Base-by-base conservation (phyloP, 2,888 invertebrate species). In the Euphydryas editha region DNA sequence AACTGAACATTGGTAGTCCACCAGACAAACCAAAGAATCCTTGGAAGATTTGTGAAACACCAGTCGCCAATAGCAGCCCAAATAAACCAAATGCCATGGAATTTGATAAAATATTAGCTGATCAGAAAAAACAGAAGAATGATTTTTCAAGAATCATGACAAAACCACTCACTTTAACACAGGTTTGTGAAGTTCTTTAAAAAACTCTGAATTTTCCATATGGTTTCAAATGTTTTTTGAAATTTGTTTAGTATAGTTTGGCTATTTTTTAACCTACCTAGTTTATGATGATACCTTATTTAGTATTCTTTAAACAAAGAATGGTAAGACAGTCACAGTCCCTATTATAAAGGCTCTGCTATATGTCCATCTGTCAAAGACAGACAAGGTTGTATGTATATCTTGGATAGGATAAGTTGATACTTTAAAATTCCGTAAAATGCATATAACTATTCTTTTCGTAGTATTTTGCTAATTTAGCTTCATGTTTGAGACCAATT, bases 121-220 rank as follows among this genome's bases (percentile, higher is more conserved):
- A 95, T 75, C 97, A 97, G 83, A 94, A 93, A 75, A 94, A 95
- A 62, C 95, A 96, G 78, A 95, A 94, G 70, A 95, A 95, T 72
- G 95, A 96, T 77, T 94, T 94, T 71, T 94, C 95, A 1, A 95
- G 95, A 79, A 95, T 95, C 76, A 94, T 94, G 80, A 95, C 95
- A 8, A 97, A 97, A 82, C 94, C 96, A 0, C 89, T 97, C 24
- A 85, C 90, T 65, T 88, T 96, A 73, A 97, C 97, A 17, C 97
- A 97, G 94, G 97, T 96, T 17, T 20, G 42, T 39, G 8, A 20
- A 5, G 2, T 1, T 10, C 7, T 24, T 54, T 24, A 0, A 7
- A 10, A 51, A 13, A 20, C n/a, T n/a, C n/a, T 30, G 30, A 30
- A 30, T 30, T 30, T 30, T 30, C 30, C 6, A 30, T 30, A 7